Evolutionary conservation across 2,113 vertebrate genomes (phyloP), one percentile per base, ranked within the genome.

Genomic region (Alces alces): DNA sequence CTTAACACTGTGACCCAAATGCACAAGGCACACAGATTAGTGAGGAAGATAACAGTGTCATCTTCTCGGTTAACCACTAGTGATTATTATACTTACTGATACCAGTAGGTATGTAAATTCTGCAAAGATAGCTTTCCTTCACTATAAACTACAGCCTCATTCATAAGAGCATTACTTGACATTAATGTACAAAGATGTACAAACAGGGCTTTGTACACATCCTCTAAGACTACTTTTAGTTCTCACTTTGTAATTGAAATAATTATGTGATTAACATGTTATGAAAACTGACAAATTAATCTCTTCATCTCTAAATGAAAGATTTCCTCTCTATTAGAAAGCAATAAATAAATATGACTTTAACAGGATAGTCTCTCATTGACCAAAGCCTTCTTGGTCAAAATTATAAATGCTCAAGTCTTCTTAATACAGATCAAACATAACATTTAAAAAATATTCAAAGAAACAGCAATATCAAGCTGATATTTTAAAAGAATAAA

Each of bases 401-500:
- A 93, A 96, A 86, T 86, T 78, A 39, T 66, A 95, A 96, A 76
- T 93, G 43, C 25, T 83, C 89, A 83, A 82, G 25, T 95, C 52
- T 54, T 54, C 73, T 97, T 82, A 91, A 82, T 55, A 95, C 0
- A 80, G 50, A 97, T 80, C 45, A 84, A 30, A 93, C 10, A 61
- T 50, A 94, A 84, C 10, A 92, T 30, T 97, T 96, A 96, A 93
- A 78, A 45, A 78, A 78, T 55, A 89, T 91, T 88, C 55, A 78
- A 96, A 97, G 61, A 57, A 83, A 96, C 33, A 93, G 43, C 61
- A 73, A 87, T n/a, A 95, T 93, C 80, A 92, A 95, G 84, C 52
- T 58, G 64, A 70, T 73, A 60, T 58, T 83, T 83, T 55, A 86
- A 43, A 91, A 87, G 47, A 14, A 85, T 16, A 43, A 93, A 91